phyloP scores from a whole-genome alignment of 2,797 vertebrate species.

The Arremon brunneinucha region DNA sequence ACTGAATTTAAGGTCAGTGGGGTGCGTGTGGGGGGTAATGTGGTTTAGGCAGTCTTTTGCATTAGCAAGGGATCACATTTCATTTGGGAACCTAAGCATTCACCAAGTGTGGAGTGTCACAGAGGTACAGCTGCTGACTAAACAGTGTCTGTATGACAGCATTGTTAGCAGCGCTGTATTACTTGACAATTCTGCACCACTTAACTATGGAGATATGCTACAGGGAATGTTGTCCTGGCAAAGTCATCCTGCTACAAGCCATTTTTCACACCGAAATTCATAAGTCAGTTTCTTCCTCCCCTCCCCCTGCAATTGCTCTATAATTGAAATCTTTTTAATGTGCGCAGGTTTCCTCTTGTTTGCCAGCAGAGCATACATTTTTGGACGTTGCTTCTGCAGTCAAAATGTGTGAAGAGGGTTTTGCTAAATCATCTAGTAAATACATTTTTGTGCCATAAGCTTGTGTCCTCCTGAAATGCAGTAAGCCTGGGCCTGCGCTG shows the following conservation, averaged over 20 bases:
- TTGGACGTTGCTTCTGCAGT: neutral
- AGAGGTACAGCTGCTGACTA: constrained; percentile 67
- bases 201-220: neutral
- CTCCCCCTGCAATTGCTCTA: neutral
- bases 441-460: neutral
- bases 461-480: neutral
- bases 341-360: neutral
- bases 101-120: constrained; percentile 55
- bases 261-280: neutral
- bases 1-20: neutral
- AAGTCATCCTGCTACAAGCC: constrained; percentile 30
- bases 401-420: neutral
- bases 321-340: neutral
- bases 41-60: constrained; percentile 11
- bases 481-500: neutral
- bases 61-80: constrained; percentile 55
- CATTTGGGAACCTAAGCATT: constrained; percentile 64
- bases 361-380: neutral
- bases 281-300: neutral
- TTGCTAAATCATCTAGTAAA: neutral
- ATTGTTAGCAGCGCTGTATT: constrained; percentile 50
- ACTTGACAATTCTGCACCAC: constrained; percentile 34
- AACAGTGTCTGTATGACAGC: constrained; percentile 46
- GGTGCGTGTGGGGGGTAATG: neutral
- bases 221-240: constrained; percentile 28